phyloP scores from a whole-genome alignment of 2,113 vertebrate species.

The Pseudopipra pipra region DNA sequence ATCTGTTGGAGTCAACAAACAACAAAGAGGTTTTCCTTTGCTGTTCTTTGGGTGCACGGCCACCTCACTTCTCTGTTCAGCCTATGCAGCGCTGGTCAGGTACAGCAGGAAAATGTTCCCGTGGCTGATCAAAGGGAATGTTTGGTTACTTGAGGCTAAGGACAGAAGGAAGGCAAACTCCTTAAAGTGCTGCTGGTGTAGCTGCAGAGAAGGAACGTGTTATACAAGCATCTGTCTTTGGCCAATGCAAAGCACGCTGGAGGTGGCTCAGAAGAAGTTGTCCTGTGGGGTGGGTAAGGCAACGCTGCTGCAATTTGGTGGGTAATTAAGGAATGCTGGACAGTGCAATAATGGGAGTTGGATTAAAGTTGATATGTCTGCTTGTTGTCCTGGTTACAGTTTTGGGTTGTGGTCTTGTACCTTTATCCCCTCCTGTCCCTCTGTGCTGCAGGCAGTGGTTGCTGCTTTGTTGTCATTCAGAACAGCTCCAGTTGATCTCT shows the following conservation, averaged over 20 bases:
- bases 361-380: not conserved
- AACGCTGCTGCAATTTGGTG: not conserved
- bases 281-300: not conserved
- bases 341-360: not conserved
- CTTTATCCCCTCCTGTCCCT: not conserved
- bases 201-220: not conserved
- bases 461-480: not conserved
- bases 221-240: not conserved
- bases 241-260: not conserved
- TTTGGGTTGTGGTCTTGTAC: not conserved
- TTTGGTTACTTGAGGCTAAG: not conserved
- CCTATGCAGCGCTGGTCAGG: not conserved
- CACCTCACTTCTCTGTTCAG: not conserved
- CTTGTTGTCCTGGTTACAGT: not conserved
- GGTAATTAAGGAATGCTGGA: not conserved
- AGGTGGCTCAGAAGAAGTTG: not conserved
- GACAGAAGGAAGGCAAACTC: not conserved
- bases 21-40: not conserved
- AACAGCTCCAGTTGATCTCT: not conserved
- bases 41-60: not conserved
- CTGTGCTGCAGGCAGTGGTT: not conserved
- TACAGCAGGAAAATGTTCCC: not conserved
- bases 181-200: not conserved
- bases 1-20: not conserved
- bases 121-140: not conserved